Base-by-base conservation (phyloP, 1,140 invertebrate species). In the Pseudomyrmex cubaensis region DNA sequence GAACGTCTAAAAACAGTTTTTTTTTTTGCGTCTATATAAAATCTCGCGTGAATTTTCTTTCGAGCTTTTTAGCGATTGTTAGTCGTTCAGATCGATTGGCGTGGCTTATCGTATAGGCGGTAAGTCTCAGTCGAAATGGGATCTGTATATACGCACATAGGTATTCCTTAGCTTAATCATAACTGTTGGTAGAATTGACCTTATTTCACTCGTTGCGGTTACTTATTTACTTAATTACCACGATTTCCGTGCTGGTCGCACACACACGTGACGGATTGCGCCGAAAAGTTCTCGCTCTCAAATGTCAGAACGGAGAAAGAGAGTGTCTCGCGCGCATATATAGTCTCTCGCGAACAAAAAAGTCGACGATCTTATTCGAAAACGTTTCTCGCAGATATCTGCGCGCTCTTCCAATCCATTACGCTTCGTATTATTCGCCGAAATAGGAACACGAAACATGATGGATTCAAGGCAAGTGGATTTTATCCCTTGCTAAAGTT, bases 141-240 rank as follows among this genome's bases (percentile, higher is more conserved):
- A 72, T 59, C 80, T 70, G 73, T 62, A 82, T 46, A 48, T 76
- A 84, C 66, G 50, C 80, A 75, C 73, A 57, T 57, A 77, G 46
- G 44, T 86, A 73, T 57, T 54, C 70, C 87, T 20, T 82, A 82
- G 76, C 83, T 82, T 89, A 89, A 89, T 87, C 74, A 77, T 89
- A 90, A 86, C 87, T 90, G 85, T 90, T 85, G 82, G 87, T 85
- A 87, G 85, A 90, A 89, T 89, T 89, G 89, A 90, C 87, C 74
- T 89, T 62, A 87, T 85, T 84, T 82, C 56, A 57, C 76, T 22
- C 59, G 77, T 61, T 76, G 61, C 73, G 17, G 67, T 66, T 84
- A 73, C 61, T 62, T 54, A 80, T 48, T 35, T 35, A 35, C 4
- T 35, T 35, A 35, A 17, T 22, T 70, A 85, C 63, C 46, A n/a